These are phyloP conservation scores for Lichenostomus cassidix DNA, from an alignment of 2,113 vertebrate species.

Conservation along the genomic window DNA sequence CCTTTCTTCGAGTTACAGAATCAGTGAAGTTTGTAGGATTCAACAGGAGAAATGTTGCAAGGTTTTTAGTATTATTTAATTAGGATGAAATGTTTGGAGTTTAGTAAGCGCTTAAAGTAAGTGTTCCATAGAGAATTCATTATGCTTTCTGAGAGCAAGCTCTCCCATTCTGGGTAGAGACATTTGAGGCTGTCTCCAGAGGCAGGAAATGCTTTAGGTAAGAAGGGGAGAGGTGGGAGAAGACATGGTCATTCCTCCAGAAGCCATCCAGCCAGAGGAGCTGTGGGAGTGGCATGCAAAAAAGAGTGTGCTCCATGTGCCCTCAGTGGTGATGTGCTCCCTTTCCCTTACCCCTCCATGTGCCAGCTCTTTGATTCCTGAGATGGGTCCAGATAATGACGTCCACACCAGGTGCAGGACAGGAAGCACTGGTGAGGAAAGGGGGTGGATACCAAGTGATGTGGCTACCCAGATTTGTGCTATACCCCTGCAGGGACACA, in stretches of 20 bases:
- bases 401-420: neutral
- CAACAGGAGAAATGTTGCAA: neutral
- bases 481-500: neutral
- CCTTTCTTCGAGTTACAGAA: neutral
- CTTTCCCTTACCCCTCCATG: accelerated
- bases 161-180: neutral
- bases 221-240: neutral
- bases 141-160: neutral
- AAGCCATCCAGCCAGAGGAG: neutral
- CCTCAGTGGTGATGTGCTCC: too few relatives aligned
- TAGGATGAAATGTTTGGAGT: neutral
- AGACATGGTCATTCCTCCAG: neutral
- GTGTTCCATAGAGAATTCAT: neutral
- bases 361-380: neutral
- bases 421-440: neutral
- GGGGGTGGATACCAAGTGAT: too few relatives aligned
- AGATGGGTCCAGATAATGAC: neutral
- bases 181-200: neutral
- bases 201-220: neutral
- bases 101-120: neutral
- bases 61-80: neutral
- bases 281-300: neutral
- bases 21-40: neutral
- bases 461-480: neutral
- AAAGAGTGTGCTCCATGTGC: accelerated